Evolutionary conservation across 2,797 vertebrate genomes (phyloP).

Genomic region (Syngnathus acus): DNA sequence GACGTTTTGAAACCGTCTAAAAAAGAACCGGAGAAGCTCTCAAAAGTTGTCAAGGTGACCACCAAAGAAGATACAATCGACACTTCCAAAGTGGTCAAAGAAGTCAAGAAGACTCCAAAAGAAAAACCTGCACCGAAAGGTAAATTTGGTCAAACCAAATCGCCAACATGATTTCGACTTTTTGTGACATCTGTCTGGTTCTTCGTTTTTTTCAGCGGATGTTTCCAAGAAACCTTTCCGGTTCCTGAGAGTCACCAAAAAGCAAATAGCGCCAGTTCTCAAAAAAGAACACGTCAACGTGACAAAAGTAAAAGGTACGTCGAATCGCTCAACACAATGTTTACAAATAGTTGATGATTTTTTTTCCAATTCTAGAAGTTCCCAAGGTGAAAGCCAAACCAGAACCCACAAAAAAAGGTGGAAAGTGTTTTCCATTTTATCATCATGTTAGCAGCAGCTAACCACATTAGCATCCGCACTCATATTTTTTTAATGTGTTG

Average conservation of each 20-base stretch:
- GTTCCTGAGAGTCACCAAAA: constrained; percentile 17
- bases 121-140: constrained; percentile 7
- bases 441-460: neutral
- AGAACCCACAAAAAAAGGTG: constrained; percentile 37
- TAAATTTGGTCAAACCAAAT: neutral
- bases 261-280: constrained; percentile 15
- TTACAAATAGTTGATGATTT: neutral
- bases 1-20: neutral
- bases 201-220: constrained; percentile 13
- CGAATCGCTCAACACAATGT: too few species aligned
- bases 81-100: constrained; percentile 1
- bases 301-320: constrained; percentile 28
- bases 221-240: constrained; percentile 18
- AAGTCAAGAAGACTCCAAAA: constrained; percentile 10
- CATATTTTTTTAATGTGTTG: neutral
- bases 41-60: constrained; percentile 1
- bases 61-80: constrained; percentile 10
- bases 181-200: too few species aligned
- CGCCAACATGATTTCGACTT: too few species aligned
- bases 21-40: neutral
- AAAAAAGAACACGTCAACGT: constrained; percentile 35
- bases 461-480: too few species aligned
- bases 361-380: constrained; percentile 3
- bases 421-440: neutral
- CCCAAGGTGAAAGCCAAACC: constrained; percentile 29